Conservation (phyloP, 1,140 invertebrate genomes). For the Leptinotarsa undecemlineata region DNA sequence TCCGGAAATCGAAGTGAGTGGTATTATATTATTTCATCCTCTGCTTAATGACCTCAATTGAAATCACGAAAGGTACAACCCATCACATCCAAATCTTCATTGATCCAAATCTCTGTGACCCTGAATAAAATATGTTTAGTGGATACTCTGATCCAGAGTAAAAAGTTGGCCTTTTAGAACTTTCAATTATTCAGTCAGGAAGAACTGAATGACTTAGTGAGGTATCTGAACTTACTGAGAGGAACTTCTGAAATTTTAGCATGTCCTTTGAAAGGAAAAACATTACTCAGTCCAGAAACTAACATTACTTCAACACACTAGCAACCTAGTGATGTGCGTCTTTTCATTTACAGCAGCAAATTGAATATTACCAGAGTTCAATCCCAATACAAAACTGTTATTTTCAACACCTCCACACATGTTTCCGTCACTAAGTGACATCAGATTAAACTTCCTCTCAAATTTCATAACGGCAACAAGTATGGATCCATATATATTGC, state of each 20-base stretch:
- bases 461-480: constrained; percentile 54
- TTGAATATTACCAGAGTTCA: too few relatives aligned
- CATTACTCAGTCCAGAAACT: neutral
- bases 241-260: constrained; percentile 12
- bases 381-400: too few relatives aligned
- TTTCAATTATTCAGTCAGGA: neutral
- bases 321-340: too few relatives aligned
- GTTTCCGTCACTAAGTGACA: too few relatives aligned
- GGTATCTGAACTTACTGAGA: neutral
- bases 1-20: neutral
- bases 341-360: too few relatives aligned
- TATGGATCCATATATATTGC: constrained; percentile 39
- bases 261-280: too few relatives aligned
- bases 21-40: neutral
- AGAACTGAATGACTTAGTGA: neutral
- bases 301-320: neutral
- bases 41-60: neutral
- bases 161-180: neutral
- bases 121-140: too few relatives aligned
- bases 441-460: neutral
- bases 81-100: too few relatives aligned
- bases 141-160: neutral
- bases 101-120: neutral
- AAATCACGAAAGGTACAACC: neutral
- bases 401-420: neutral